Conservation (phyloP, 1,140 invertebrate species). For the Aphelinus certus region DNA sequence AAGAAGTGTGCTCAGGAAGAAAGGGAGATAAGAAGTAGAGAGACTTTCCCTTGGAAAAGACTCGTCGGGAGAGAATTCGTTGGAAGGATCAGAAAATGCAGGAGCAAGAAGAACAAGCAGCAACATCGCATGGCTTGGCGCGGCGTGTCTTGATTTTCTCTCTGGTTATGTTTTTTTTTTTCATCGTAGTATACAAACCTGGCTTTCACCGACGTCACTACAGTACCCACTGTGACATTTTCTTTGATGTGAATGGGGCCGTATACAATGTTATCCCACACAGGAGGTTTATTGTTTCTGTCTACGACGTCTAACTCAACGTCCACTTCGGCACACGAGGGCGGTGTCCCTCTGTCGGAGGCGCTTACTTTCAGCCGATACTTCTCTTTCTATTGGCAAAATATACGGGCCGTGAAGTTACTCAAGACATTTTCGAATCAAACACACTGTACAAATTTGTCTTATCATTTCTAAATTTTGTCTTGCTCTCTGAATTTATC, state of each 20-base stretch:
- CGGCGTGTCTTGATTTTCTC: conserved; percentile 50
- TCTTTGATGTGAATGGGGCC: conserved; percentile 96
- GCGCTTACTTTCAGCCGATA: conserved; percentile 93
- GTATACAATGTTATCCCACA: conserved; percentile 93
- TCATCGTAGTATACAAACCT: conserved; percentile 86
- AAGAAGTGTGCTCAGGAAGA: no score
- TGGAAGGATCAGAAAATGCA: neutral
- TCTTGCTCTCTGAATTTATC: neutral
- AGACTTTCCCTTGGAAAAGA: no score
- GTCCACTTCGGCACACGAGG: conserved; percentile 91
- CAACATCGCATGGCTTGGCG: conserved; percentile 55
- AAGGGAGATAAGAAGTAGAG: neutral
- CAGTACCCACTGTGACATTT: conserved; percentile 97
- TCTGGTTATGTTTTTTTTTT: conserved; percentile 29
- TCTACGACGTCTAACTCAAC: conserved; percentile 97
- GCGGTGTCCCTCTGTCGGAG: conserved; percentile 88
- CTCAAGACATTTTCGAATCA: conserved; percentile 56
- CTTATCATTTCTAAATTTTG: neutral
- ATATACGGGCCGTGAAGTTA: conserved; percentile 66
- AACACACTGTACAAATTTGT: conserved; percentile 40
- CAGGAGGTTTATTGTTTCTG: conserved; percentile 96
- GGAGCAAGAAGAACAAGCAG: neutral
- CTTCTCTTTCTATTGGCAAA: conserved; percentile 88
- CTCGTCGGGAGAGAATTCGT: neutral
- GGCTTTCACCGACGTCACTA: conserved; percentile 95